Evolutionary conservation across 2,888 invertebrate genomes (phyloP), one percentile per base, ranked within the genome.

Genomic region (Melangyna quadrimaculata): DNA sequence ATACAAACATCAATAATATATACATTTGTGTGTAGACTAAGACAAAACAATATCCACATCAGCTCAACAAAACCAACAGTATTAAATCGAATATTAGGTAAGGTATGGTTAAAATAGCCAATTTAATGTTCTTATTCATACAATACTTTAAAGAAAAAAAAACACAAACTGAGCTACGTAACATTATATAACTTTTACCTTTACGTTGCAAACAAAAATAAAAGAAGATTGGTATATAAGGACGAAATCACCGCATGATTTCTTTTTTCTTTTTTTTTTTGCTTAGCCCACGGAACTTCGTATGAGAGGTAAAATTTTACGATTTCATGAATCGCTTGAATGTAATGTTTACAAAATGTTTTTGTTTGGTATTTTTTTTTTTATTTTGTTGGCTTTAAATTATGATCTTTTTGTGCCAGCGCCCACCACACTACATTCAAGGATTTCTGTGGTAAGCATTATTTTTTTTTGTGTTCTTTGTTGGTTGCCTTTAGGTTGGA

Each of bases 301-400:
- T 43, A 27, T 74, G 61, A 17, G 29, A 61, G 71, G 72, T 51
- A 78, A 45, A 35, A 72, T 78, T 82, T 83, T 70, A 78, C 59
- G 82, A 79, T 71, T 79, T 67, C 71, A 79, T 83, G 79, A 83
- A 75, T 83, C 79, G 74, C 22, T 67, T 59, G 19, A 43, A 69
- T 43, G 37, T 59, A 61, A 69, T 61, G 43, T 79, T 69, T 55
- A 55, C 48, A 55, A 63, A 53, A 53, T 63, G 29, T 37, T 70
- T 37, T 63, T 65, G n/a, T 24, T 63, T 63, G n/a, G 14, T 67
- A 3, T 17, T 35, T 32, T 24, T 8, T 17, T 57, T 51, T 59
- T 67, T 24, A n/a, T n/a, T n/a, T n/a, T n/a, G n/a, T 45, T 40
- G 32, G 19, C 3, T 48, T 67, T 48, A 5, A 51, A 19, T 55